phyloP scores from a whole-genome alignment of 1,140 invertebrate genomes.

The Macrosteles quadrilineatus region DNA sequence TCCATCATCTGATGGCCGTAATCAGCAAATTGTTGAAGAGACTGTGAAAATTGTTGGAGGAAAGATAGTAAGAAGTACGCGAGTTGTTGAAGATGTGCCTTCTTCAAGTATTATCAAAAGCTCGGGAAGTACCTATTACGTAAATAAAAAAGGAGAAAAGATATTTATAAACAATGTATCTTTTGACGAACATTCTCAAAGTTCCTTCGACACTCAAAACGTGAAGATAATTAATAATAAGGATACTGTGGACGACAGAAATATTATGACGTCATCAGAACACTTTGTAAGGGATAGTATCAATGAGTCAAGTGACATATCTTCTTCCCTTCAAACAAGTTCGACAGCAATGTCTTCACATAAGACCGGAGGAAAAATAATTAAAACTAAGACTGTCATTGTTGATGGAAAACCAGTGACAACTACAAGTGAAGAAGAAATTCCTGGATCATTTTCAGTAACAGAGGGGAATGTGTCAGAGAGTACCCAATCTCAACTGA shows the following conservation, averaged over 20 bases:
- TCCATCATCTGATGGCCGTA: neutral
- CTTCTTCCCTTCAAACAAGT: no score
- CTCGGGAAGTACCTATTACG: neutral
- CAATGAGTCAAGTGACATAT: no score
- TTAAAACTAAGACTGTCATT: conserved; percentile 18
- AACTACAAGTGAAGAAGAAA: neutral
- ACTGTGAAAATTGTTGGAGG: conserved; percentile 32
- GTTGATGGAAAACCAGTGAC: conserved; percentile 11
- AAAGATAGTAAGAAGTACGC: conserved; percentile 25
- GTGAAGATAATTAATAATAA: no score
- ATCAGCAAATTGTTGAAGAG: conserved; percentile 8
- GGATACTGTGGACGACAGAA: no score
- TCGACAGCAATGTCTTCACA: no score
- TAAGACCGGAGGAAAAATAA: conserved; percentile 16
- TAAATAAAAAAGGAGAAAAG: conserved; percentile 18
- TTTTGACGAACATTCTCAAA: no score
- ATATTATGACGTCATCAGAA: no score
- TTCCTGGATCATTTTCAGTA: neutral
- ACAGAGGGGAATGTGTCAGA: no score
- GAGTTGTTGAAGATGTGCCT: neutral
- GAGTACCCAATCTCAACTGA: no score
- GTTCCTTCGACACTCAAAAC: no score
- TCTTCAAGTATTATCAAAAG: neutral
- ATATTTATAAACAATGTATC: no score
- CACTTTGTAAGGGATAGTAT: no score